Conservation (phyloP, 2,888 invertebrate species). For the Orthonevra nobilis region DNA sequence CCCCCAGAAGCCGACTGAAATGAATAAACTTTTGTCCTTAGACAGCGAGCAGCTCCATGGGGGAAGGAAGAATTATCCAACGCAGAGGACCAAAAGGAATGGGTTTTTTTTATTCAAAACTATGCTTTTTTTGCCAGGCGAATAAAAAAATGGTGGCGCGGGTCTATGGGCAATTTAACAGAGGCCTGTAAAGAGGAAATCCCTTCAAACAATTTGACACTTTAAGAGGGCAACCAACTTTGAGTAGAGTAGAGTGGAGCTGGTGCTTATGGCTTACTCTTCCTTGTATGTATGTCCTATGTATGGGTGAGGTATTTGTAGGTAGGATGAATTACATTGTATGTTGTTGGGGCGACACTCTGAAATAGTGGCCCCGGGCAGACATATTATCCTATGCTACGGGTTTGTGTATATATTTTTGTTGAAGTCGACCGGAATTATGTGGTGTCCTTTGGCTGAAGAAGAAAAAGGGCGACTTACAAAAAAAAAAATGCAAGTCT, state of each 20-base stretch:
- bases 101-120: slow-evolving; percentile 26
- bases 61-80: slow-evolving; percentile 41
- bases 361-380: slow-evolving; percentile 50
- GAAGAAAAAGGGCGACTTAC: slow-evolving; percentile 2
- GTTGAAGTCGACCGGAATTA: slow-evolving; percentile 56
- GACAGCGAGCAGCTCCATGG: slow-evolving; percentile 52
- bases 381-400: slow-evolving; percentile 54
- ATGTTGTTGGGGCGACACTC: slow-evolving; percentile 41
- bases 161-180: slow-evolving; percentile 61
- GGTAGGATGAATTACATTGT: slow-evolving; percentile 55
- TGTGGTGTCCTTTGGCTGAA: slow-evolving; percentile 43
- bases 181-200: slow-evolving; percentile 40
- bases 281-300: background rate
- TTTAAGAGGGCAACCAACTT: slow-evolving; percentile 65
- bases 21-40: slow-evolving; percentile 68
- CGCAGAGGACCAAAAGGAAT: slow-evolving; percentile 13
- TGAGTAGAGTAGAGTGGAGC: slow-evolving; percentile 4
- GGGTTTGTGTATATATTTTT: slow-evolving; percentile 28
- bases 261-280: too few species aligned
- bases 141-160: too few species aligned
- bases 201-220: slow-evolving; percentile 65
- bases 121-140: too few species aligned
- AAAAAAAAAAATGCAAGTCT: slow-evolving; percentile 40
- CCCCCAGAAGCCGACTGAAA: slow-evolving; percentile 26
- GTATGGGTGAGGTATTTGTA: slow-evolving; percentile 44